A percentile compares a stretch with the other conserved stretches of the same genome.
These are phyloP conservation scores for Neodiprion fabricii DNA, from an alignment of 1,140 invertebrate species.

Conservation along the genomic window DNA sequence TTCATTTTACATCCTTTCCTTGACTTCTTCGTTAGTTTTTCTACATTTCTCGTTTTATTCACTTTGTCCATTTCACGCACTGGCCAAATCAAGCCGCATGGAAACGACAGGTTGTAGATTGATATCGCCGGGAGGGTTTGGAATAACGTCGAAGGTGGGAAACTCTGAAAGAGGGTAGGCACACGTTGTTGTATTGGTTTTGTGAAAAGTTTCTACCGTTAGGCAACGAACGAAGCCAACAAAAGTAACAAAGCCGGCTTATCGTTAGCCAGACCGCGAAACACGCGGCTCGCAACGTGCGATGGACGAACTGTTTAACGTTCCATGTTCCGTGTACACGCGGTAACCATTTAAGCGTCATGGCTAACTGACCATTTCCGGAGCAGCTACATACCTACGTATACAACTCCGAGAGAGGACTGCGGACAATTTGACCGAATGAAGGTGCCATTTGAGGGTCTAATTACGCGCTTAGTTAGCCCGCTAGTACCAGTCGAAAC, in stretches of 20 bases:
- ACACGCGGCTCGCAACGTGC: neutral
- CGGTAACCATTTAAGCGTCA: neutral
- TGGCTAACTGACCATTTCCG: conserved; percentile 1
- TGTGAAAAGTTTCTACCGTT: neutral
- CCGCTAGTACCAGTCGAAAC: neutral
- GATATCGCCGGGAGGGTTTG: no score
- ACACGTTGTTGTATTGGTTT: no score
- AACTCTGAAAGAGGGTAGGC: no score
- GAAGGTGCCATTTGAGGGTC: conserved; percentile 4
- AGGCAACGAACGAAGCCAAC: neutral
- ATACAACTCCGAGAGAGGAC: neutral
- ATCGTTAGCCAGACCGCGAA: neutral
- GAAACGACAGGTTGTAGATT: no score
- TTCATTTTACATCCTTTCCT: no score
- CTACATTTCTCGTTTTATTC: no score
- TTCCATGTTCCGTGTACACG: neutral
- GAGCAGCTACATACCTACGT: neutral
- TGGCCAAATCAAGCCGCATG: no score
- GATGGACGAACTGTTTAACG: neutral
- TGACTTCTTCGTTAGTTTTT: no score
- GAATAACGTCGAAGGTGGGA: no score
- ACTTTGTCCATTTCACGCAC: no score
- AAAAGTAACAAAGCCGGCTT: no score
- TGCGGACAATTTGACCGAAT: neutral
- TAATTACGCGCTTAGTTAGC: neutral